These are phyloP conservation scores for Ahaetulla prasina DNA, from an alignment of 2,113 vertebrate genomes.

Conservation along the genomic window DNA sequence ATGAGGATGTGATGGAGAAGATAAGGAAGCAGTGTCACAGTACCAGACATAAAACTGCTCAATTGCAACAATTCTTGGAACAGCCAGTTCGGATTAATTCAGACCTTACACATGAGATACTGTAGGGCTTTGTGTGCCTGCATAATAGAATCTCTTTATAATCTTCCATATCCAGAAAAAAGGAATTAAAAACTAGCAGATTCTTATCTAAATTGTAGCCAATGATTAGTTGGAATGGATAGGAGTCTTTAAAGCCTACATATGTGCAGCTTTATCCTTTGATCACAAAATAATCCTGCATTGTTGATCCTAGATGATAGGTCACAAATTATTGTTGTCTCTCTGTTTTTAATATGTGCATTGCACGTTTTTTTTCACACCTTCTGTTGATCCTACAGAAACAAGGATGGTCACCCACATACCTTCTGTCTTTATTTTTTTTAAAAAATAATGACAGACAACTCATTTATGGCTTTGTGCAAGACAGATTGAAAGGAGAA, in stretches of 20 bases:
- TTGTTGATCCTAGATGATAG: slow-evolving; percentile 48
- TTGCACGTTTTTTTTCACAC: slow-evolving; percentile 58
- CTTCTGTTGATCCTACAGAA: slow-evolving; percentile 58
- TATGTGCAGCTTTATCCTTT: background rate
- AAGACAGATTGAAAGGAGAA: slow-evolving; percentile 29
- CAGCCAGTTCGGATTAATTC: background rate
- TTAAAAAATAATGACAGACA: slow-evolving; percentile 25
- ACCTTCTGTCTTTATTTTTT: slow-evolving; percentile 62
- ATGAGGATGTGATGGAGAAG: background rate
- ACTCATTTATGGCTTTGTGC: slow-evolving; percentile 28
- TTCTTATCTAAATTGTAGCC: background rate
- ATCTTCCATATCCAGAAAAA: background rate
- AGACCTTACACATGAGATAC: background rate
- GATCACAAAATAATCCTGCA: background rate
- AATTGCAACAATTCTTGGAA: background rate
- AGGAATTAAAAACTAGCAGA: background rate
- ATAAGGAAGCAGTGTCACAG: background rate
- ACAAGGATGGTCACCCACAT: slow-evolving; percentile 58
- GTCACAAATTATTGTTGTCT: slow-evolving; percentile 49
- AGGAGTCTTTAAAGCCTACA: background rate
- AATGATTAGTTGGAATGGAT: background rate
- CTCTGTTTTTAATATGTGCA: slow-evolving; percentile 42
- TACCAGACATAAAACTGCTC: background rate
- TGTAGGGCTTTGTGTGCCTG: background rate
- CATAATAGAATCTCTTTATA: background rate